Base-by-base conservation (phyloP, 2,113 vertebrate species). In the Cyanoderma ruficeps region DNA sequence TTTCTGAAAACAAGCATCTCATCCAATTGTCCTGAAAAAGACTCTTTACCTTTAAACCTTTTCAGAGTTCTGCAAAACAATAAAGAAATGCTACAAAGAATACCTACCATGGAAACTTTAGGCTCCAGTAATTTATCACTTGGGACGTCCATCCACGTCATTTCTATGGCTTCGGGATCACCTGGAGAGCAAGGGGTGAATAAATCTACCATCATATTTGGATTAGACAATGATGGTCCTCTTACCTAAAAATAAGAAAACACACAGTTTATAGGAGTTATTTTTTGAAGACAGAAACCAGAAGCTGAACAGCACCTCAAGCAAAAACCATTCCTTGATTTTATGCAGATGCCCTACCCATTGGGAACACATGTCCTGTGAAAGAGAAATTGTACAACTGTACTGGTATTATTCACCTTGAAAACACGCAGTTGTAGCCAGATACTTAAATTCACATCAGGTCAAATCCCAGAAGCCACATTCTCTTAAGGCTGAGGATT, bases 131-230 rank as follows among this genome's bases (percentile, higher is more conserved):
- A 98, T 90, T 99, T 99, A 94, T 99, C 99, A 49, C 99, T 98
- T 65, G 99, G 98, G 37, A 99, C 98, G 0, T 99, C 99, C 98
- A 99, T 98, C 99, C 99, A 99, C 2, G 99, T 98, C 99, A 99
- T 99, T 97, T 99, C 99, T 71, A 97, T 10, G 46, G 98, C 99
- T 25, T 94, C 97, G 50, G 98, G 98, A 92, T 99, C 99, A 5
- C 99, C 99, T 12, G 99, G 99, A 90, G 99, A 99, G 89, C 99
- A 99, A 11, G 99, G 99, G 21, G 98, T 99, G 69, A 99, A 97
- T 60, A 99, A 97, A 78, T 99, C 98, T 33, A 98, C 89, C 10
- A 98, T 14, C 2, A 9, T 7, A 84, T 98, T 97, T 56, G 99
- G 98, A 90, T 99, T 96, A 27, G 96, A 88, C 59, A 98, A 91